Evolutionary conservation across 2,113 vertebrate species (phyloP).

Genomic region (Charina bottae): DNA sequence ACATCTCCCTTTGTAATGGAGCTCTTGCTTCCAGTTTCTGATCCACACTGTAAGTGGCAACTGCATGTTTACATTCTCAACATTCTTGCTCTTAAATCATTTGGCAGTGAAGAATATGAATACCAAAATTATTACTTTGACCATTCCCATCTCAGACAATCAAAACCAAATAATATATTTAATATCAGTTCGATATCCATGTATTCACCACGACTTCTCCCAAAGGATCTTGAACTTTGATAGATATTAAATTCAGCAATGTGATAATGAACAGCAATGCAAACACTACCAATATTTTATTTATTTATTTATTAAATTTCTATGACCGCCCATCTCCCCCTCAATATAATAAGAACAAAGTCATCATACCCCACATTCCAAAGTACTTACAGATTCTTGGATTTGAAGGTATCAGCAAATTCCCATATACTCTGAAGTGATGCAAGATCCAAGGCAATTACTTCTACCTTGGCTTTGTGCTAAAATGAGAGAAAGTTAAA

Average conservation of each 20-base stretch:
- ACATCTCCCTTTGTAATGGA: background rate
- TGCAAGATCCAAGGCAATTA: constrained; percentile 91
- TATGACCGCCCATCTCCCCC: too few species aligned
- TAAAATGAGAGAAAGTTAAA: constrained; percentile 74
- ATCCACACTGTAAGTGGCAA: background rate
- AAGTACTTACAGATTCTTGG: constrained; percentile 92
- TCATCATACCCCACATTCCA: constrained; percentile 14
- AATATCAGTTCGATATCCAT: background rate
- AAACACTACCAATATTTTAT: background rate
- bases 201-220: background rate
- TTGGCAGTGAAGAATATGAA: background rate
- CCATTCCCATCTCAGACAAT: background rate
- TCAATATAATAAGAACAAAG: background rate
- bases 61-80: background rate
- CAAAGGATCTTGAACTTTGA: background rate
- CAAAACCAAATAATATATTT: background rate
- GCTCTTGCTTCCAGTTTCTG: background rate
- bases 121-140: background rate
- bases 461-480: constrained; percentile 96
- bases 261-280: background rate
- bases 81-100: background rate
- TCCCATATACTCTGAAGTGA: constrained; percentile 86
- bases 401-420: constrained; percentile 91
- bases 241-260: background rate
- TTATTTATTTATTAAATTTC: too few species aligned